Conservation (phyloP, 2,797 vertebrate species). For the Synaphobranchus kaupii region DNA sequence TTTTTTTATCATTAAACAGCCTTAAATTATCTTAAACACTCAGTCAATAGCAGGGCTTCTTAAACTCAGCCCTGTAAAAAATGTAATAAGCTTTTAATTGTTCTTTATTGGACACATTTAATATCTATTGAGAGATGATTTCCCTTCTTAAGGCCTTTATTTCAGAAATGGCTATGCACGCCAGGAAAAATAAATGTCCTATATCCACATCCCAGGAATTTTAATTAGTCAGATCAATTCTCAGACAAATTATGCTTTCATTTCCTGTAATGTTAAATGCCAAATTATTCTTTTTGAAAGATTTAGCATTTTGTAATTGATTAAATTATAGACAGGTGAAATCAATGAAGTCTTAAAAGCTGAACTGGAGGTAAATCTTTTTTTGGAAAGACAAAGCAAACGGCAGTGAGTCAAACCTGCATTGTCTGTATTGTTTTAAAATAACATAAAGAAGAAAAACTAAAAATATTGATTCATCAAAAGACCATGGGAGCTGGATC, state of each 20-base stretch:
- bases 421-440: too few species aligned
- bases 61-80: too few species aligned
- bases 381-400: too few species aligned
- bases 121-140: not conserved
- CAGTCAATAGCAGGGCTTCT: too few species aligned
- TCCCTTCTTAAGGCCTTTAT: not conserved
- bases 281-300: not conserved
- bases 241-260: not conserved
- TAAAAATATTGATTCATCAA: too few species aligned
- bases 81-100: not conserved
- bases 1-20: too few species aligned
- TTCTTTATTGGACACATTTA: not conserved
- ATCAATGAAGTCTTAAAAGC: too few species aligned
- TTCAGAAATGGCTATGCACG: not conserved
- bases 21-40: too few species aligned
- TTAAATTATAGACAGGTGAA: not conserved
- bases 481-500: too few species aligned
- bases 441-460: too few species aligned
- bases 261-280: not conserved
- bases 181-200: not conserved
- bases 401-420: too few species aligned
- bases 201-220: not conserved
- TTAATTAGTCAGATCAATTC: not conserved
- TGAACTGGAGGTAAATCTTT: too few species aligned
- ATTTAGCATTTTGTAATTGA: not conserved